Percentiles rank a stretch among this genome's conserved stretches.
Conservation (phyloP, 2,888 invertebrate species). For the Caenorhabditis doughertyi region DNA sequence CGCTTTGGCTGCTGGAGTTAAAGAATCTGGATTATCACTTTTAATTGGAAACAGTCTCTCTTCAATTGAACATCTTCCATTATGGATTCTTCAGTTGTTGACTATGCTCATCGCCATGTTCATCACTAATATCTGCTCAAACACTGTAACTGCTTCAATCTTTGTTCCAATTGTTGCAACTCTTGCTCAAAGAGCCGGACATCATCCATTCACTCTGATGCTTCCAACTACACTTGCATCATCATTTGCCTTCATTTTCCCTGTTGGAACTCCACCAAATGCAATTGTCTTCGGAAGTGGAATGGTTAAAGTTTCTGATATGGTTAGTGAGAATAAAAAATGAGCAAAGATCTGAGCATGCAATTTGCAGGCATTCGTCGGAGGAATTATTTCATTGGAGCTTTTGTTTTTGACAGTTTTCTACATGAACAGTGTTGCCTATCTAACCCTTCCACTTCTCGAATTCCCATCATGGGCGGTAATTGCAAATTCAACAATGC, state of each 20-base stretch:
- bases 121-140: conserved; percentile 93
- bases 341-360: not conserved
- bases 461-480: conserved; percentile 59
- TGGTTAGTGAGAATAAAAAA: conserved; percentile 64
- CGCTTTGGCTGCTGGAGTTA: conserved; percentile 81
- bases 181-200: conserved; percentile 83
- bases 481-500: conserved; percentile 33
- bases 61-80: conserved; percentile 87
- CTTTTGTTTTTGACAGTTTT: conserved; percentile 65
- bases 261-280: conserved; percentile 92
- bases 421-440: conserved; percentile 72
- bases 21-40: conserved; percentile 88
- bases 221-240: conserved; percentile 86
- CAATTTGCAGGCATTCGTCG: conserved; percentile 68
- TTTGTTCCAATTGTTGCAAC: conserved; percentile 89
- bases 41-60: conserved; percentile 88
- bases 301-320: conserved; percentile 76
- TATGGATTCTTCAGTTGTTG: conserved; percentile 87
- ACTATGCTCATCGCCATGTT: conserved; percentile 89
- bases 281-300: conserved; percentile 87
- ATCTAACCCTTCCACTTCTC: conserved; percentile 64
- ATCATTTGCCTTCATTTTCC: conserved; percentile 84
- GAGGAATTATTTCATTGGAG: conserved; percentile 66
- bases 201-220: conserved; percentile 72
- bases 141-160: conserved; percentile 90